Conservation (phyloP, 2,113 vertebrate species). For the Antechinus stuartii region DNA sequence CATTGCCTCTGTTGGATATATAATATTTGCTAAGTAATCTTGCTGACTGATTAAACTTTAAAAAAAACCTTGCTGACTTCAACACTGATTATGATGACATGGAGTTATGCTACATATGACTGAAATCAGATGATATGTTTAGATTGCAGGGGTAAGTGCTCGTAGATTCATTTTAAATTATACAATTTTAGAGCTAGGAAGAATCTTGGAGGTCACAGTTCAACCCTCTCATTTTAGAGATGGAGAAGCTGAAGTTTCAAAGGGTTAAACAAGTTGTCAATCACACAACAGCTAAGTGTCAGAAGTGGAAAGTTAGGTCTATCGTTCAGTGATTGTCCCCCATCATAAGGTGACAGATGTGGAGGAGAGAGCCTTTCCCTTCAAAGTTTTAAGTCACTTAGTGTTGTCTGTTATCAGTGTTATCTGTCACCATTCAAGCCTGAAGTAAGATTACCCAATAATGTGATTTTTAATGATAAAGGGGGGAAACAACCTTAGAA, state of each 20-base stretch:
- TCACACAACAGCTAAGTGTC: background rate
- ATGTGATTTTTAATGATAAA: conserved; percentile 12
- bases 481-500: conserved; percentile 17
- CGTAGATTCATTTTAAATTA: conserved; percentile 17
- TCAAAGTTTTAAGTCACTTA: background rate
- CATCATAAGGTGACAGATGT: background rate
- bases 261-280: background rate
- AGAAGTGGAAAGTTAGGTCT: background rate
- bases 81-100: conserved; percentile 7
- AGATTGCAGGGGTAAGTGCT: background rate
- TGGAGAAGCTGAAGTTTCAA: background rate
- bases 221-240: conserved; percentile 7
- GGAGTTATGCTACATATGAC: background rate
- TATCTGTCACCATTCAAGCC: background rate
- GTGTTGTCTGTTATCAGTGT: conserved; percentile 30
- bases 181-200: conserved; percentile 31
- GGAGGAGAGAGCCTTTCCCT: background rate
- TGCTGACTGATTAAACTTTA: conserved; percentile 33
- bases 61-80: conserved; percentile 19
- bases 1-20: background rate
- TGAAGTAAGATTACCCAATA: conserved; percentile 20
- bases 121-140: conserved; percentile 36
- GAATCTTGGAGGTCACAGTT: background rate
- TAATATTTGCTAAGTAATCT: conserved; percentile 16
- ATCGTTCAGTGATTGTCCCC: background rate